phyloP scores from a whole-genome alignment of 2,888 invertebrate species.

The Drosophila robusta region DNA sequence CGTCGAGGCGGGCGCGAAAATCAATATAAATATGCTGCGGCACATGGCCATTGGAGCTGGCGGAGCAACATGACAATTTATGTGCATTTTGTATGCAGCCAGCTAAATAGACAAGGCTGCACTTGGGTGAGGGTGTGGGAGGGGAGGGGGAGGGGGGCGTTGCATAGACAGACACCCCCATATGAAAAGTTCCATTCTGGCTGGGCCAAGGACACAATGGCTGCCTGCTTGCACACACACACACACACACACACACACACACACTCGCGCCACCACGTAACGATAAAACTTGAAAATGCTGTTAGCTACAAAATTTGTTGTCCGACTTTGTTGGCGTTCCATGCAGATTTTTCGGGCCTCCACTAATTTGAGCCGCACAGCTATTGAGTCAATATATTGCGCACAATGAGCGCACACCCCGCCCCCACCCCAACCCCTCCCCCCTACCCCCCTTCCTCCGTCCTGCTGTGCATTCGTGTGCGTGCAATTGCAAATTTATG shows the following conservation, averaged over 20 bases:
- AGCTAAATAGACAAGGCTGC: constrained; percentile 76
- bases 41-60: constrained; percentile 56
- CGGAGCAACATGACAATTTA: constrained; percentile 75
- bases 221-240: constrained; percentile 3
- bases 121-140: constrained; percentile 20
- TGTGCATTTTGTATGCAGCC: constrained; percentile 81
- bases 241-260: constrained; percentile 19
- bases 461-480: constrained; percentile 56
- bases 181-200: constrained; percentile 40
- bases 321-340: constrained; percentile 60
- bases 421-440: neutral
- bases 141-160: neutral
- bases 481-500: constrained; percentile 80
- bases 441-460: neutral
- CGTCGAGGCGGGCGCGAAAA: constrained; percentile 67
- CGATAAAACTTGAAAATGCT: constrained; percentile 82
- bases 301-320: constrained; percentile 81
- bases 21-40: constrained; percentile 77
- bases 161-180: constrained; percentile 17
- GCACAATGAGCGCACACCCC: constrained; percentile 28
- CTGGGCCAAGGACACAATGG: constrained; percentile 73
- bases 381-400: constrained; percentile 58
- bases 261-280: constrained; percentile 37
- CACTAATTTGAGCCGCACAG: constrained; percentile 69
- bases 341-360: constrained; percentile 60